Evolutionary conservation across 2,888 invertebrate genomes (phyloP), one percentile per base, ranked within the genome.

Genomic region (Sipha maydis): DNA sequence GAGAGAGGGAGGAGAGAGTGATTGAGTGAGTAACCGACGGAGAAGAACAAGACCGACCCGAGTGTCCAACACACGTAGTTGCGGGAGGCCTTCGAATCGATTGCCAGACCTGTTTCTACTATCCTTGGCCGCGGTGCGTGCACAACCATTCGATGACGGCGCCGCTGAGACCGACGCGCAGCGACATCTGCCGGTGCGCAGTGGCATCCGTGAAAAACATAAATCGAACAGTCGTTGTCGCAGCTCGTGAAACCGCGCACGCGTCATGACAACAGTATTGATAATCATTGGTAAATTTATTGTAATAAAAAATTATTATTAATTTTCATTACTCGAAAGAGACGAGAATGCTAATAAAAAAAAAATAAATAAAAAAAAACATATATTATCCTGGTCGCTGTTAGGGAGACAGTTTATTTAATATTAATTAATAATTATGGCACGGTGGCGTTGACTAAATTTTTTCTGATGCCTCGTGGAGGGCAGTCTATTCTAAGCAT

Each of bases 41-140:
- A 67, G 61, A 85, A 85, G 41, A 76, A 83, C 61, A 38, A 75
- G 48, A 48, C 48, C 2, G 48, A 48, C 48, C 48, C 2, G 48
- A 48, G 14, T 11, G 48, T 19, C 41, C 34, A 11, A 54, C 73
- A 21, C 73, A 34, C 73, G 73, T 34, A 31, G 77, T n/a, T 41
- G 38, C 21, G 54, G 31, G 69, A 85, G 78, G 54, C 71, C 85
- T 79, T 73, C 85, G 69, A 86, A 86, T 86, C 85, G 85, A 86
- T 86, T 86, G 85, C 54, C 71, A 86, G 85, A 86, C 85, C 79
- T 86, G 85, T 86, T 86, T 86, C 21, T 34, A 34, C 69, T 34
- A n/a, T 85, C 34, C 73, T 77, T 31, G 34, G 34, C 67, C 69
- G 38, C 38, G 17, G 80, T 56, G 56, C 31, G 71, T 31, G 71